These are phyloP conservation scores for Craniophora ligustri DNA, from an alignment of 2,888 invertebrate genomes.

Conservation along the genomic window DNA sequence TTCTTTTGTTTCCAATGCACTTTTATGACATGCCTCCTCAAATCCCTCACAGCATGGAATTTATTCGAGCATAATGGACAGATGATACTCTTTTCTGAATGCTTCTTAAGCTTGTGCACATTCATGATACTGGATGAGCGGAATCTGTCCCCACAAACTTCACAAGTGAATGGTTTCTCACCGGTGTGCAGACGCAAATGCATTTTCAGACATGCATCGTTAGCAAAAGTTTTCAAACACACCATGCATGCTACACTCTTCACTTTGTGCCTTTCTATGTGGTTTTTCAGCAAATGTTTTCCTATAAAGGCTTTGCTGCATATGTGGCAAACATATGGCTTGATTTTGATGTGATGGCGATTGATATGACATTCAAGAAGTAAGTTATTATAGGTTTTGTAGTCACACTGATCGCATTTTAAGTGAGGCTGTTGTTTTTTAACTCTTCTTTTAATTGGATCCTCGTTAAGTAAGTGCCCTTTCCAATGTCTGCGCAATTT, in stretches of 20 bases:
- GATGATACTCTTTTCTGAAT: constrained; percentile 61
- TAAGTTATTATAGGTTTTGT: constrained; percentile 48
- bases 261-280: constrained; percentile 56
- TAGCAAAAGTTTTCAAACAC: constrained; percentile 64
- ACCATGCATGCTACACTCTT: constrained; percentile 54
- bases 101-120: constrained; percentile 64
- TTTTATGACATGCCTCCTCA: constrained; percentile 68
- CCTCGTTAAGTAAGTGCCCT: constrained; percentile 38
- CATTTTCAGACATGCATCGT: constrained; percentile 64
- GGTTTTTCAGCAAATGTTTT: constrained; percentile 59
- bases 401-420: constrained; percentile 51
- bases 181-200: constrained; percentile 68
- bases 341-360: constrained; percentile 60
- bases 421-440: constrained; percentile 23
- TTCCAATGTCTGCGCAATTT: constrained; percentile 61
- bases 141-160: constrained; percentile 64
- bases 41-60: constrained; percentile 61
- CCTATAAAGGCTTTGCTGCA: constrained; percentile 63
- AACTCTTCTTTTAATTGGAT: constrained; percentile 2
- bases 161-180: constrained; percentile 67
- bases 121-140: constrained; percentile 67
- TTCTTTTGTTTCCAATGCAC: constrained; percentile 65
- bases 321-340: constrained; percentile 60
- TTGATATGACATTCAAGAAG: constrained; percentile 62
- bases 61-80: constrained; percentile 67